Conservation (phyloP, 2,797 vertebrate species). For the Paramormyrops hopkinsi region DNA sequence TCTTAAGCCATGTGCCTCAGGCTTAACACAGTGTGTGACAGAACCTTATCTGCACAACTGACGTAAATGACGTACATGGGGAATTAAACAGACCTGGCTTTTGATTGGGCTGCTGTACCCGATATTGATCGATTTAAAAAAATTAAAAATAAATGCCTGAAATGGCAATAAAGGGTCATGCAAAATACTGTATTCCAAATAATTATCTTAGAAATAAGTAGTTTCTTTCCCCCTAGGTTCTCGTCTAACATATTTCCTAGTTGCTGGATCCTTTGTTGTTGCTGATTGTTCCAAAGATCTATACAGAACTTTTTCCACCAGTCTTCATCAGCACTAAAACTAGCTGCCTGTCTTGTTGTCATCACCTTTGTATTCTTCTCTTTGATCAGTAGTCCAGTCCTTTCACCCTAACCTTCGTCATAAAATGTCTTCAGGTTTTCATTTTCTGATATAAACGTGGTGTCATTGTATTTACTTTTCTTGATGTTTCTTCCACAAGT, state of each 20-base stretch:
- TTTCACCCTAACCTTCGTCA: not conserved
- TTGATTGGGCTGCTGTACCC: not conserved
- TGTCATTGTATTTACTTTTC: not conserved
- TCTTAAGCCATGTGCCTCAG: not conserved
- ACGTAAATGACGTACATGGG: not conserved
- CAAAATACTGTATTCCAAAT: not conserved
- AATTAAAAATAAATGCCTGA: not conserved
- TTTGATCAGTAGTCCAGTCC: not conserved
- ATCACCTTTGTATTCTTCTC: not conserved
- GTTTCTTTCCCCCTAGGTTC: not conserved
- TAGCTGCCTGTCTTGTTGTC: not conserved
- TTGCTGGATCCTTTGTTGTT: not conserved
- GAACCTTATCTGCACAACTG: not conserved
- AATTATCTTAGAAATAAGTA: not conserved
- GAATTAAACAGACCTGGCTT: not conserved
- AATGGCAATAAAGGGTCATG: not conserved
- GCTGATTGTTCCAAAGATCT: not conserved
- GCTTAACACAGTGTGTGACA: not conserved
- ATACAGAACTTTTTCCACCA: not conserved
- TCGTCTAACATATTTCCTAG: not conserved
- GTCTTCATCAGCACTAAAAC: not conserved
- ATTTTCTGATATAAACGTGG: not conserved
- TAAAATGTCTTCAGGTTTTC: not conserved
- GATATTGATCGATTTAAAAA: not conserved
- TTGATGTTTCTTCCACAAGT: not conserved